These are phyloP conservation scores for Knipowitschia caucasica DNA, from an alignment of 2,797 vertebrate species.

Conservation along the genomic window DNA sequence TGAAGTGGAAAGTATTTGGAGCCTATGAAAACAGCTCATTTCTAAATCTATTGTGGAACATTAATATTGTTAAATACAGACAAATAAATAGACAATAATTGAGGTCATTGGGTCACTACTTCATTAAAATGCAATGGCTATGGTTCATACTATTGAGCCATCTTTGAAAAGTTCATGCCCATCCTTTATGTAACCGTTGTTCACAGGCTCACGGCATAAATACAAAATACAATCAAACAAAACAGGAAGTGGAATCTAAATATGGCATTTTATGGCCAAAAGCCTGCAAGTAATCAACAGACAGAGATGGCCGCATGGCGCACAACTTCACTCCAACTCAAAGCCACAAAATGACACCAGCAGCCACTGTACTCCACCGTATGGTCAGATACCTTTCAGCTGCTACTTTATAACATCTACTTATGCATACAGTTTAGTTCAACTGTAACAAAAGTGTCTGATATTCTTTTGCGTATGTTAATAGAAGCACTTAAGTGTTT, in stretches of 20 bases:
- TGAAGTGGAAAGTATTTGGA: background rate
- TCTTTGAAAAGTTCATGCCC: background rate
- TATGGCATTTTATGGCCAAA: background rate
- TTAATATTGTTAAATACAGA: slow-evolving; percentile 1
- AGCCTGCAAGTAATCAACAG: background rate
- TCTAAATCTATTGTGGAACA: background rate
- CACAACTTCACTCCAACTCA: slow-evolving; percentile 8
- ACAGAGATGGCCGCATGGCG: slow-evolving; percentile 8
- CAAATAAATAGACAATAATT: slow-evolving; percentile 3
- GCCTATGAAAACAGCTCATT: background rate
- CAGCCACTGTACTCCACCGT: background rate
- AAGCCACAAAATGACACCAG: slow-evolving; percentile 30
- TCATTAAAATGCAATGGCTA: slow-evolving; percentile 2
- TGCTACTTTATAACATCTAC: background rate
- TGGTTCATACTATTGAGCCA: background rate
- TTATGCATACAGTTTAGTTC: background rate
- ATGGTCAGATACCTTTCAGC: slow-evolving; percentile 5
- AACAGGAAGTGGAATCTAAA: background rate
- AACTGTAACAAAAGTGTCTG: background rate
- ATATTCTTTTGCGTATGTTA: background rate
- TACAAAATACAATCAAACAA: background rate
- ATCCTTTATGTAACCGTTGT: background rate
- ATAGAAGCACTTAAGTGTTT: background rate
- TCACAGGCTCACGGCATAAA: background rate
- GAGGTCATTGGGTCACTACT: background rate